These are phyloP conservation scores for Glossophaga mutica DNA, from an alignment of 2,797 vertebrate species.

Conservation along the genomic window DNA sequence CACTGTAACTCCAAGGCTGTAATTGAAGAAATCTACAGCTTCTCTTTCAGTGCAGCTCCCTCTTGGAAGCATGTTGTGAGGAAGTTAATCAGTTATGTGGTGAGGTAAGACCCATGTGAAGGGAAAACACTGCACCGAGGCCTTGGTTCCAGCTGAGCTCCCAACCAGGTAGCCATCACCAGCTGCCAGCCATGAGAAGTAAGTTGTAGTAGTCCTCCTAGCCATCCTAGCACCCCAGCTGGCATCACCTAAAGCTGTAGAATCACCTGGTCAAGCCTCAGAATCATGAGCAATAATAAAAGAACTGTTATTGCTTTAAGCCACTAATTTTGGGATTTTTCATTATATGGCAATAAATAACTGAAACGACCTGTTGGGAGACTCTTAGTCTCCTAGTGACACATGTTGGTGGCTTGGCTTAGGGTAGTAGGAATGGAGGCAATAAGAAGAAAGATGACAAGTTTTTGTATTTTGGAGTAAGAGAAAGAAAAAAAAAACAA, in stretches of 20 bases:
- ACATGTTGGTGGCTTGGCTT: not conserved
- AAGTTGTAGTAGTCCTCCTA: not conserved
- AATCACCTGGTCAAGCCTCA: not conserved
- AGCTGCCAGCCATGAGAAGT: not conserved
- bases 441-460: not conserved
- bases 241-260: not conserved
- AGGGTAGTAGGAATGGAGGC: not conserved
- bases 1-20: not conserved
- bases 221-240: not conserved
- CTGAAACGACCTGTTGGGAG: not conserved
- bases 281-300: not conserved
- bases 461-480: not conserved
- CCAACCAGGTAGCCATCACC: not conserved
- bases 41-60: not conserved
- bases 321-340: not conserved
- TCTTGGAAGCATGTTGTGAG: not conserved
- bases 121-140: not conserved
- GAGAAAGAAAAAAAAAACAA: not conserved
- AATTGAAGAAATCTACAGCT: not conserved
- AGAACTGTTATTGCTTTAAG: not conserved
- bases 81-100: not conserved
- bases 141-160: not conserved
- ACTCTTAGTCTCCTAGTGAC: not conserved
- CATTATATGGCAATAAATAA: not conserved
- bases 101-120: not conserved